Base-by-base conservation (phyloP, 2,888 invertebrate genomes). In the Mongoloraphidia duomilia region DNA sequence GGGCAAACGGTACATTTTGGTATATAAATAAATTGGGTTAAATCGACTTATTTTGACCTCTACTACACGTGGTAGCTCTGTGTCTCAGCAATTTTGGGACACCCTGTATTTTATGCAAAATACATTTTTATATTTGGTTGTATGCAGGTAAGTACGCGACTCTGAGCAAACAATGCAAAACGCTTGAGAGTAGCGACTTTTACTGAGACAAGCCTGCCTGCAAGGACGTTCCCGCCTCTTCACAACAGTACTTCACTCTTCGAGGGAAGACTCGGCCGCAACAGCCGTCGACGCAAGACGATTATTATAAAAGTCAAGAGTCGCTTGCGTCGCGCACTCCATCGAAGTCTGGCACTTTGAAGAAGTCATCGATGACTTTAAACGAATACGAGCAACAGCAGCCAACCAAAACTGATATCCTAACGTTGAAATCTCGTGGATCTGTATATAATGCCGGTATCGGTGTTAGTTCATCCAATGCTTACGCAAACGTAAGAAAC, bases 151-250 rank as follows among this genome's bases (percentile, higher is more conserved):
- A 91, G 82, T 91, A 90, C 82, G 89, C 90, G 72, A 91, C 90
- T 73, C 77, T 91, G 75, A 90, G 88, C 82, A 90, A 90, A 76
- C 89, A 91, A 77, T 92, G 91, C 83, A 91, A 91, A 77, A 91
- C 91, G 63, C 77, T 91, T 58, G 91, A 91, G 76, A 85, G 89
- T 65, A 87, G 83, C 66, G 90, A 91, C 75, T 91, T 90, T 77
- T 92, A 91, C 87, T 91, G 88, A 89, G 86, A 84, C 74, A 81
- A 80, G 74, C 73, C 59, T 74, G 74, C 67, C 69, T 68, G 67
- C 67, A 67, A 66, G 62, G 69, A 69, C 59, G 68, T 69, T 67
- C 69, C 69, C 67, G 69, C 67, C 63, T 67, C 60, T 61, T 47
- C 63, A 65, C 49, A 65, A 55, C 26, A 26, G 26, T 26, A 26